Percentiles rank a stretch among this genome's conserved stretches.
Conservation (phyloP, 2,113 vertebrate species). For the Synchiropus splendidus region DNA sequence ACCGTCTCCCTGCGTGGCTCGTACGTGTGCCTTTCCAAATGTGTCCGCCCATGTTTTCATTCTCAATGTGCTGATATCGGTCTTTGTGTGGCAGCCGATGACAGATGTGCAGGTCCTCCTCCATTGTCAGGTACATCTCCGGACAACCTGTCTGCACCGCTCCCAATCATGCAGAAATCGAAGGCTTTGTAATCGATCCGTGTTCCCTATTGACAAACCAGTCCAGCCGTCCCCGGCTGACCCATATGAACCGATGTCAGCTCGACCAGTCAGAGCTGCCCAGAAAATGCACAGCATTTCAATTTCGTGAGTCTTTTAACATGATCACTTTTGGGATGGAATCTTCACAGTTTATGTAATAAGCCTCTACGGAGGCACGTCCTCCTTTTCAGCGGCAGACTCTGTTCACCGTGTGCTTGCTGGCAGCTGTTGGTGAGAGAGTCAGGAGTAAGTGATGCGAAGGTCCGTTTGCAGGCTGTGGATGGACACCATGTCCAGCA, state of each 20-base stretch:
- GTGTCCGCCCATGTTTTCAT: not conserved
- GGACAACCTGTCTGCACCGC: conserved; percentile 25
- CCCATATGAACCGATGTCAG: conserved; percentile 8
- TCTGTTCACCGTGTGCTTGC: too few species aligned
- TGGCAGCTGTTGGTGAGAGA: too few species aligned
- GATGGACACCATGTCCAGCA: too few species aligned
- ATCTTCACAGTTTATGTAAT: too few species aligned
- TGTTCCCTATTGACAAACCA: conserved; percentile 33
- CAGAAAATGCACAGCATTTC: too few species aligned
- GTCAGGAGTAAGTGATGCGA: too few species aligned
- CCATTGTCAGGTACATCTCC: conserved; percentile 41
- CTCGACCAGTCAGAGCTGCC: not conserved
- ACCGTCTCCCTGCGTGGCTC: not conserved
- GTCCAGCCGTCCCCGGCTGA: conserved; percentile 19
- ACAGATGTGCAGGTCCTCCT: conserved; percentile 26
- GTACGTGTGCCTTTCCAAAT: not conserved
- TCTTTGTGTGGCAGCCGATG: conserved; percentile 14
- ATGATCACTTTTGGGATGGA: too few species aligned
- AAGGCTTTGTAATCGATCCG: conserved; percentile 44
- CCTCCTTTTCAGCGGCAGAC: too few species aligned
- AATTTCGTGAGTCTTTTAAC: too few species aligned
- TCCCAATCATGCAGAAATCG: conserved; percentile 41
- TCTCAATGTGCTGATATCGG: too few species aligned
- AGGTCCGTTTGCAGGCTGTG: too few species aligned
- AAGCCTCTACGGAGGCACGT: too few species aligned